phyloP scores from a whole-genome alignment of 2,797 vertebrate species.

The Amazona finschi region DNA sequence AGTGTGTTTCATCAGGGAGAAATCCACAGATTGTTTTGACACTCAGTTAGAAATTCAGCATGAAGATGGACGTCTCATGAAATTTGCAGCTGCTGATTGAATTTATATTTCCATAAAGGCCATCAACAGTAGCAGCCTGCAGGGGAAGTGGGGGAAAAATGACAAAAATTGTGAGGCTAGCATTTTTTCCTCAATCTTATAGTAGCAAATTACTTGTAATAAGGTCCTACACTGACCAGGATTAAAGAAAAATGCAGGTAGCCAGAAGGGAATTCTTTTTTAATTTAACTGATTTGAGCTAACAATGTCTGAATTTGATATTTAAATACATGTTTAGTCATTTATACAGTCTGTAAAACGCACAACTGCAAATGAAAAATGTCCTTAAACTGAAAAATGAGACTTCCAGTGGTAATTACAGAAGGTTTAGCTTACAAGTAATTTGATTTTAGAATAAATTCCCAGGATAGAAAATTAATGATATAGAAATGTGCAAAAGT shows the following conservation, averaged over 20 bases:
- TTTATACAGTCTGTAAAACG: conserved; percentile 36
- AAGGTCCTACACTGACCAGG: conserved; percentile 71
- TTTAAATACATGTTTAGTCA: conserved; percentile 71
- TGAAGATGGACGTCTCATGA: conserved; percentile 89
- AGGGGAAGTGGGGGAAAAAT: conserved; percentile 71
- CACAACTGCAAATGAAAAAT: conserved; percentile 19
- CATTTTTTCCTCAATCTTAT: conserved; percentile 71
- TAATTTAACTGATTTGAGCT: conserved; percentile 76
- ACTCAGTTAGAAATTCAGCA: conserved; percentile 87
- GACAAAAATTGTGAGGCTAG: conserved; percentile 76
- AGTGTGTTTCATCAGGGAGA: conserved; percentile 83
- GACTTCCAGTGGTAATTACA: conserved; percentile 25
- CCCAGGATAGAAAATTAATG: neutral
- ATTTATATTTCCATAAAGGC: conserved; percentile 93
- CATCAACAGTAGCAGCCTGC: conserved; percentile 82
- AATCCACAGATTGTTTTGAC: conserved; percentile 90
- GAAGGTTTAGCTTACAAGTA: conserved; percentile 12
- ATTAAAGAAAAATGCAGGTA: conserved; percentile 73
- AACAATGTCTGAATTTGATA: conserved; percentile 70
- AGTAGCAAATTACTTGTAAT: conserved; percentile 78
- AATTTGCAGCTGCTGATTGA: conserved; percentile 94
- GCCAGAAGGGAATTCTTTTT: conserved; percentile 68
- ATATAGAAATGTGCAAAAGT: neutral
- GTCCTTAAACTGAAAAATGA: conserved; percentile 45
- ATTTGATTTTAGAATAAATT: conserved; percentile 51